These are phyloP conservation scores for Sterna hirundo DNA, from an alignment of 2,113 vertebrate genomes.

Conservation along the genomic window DNA sequence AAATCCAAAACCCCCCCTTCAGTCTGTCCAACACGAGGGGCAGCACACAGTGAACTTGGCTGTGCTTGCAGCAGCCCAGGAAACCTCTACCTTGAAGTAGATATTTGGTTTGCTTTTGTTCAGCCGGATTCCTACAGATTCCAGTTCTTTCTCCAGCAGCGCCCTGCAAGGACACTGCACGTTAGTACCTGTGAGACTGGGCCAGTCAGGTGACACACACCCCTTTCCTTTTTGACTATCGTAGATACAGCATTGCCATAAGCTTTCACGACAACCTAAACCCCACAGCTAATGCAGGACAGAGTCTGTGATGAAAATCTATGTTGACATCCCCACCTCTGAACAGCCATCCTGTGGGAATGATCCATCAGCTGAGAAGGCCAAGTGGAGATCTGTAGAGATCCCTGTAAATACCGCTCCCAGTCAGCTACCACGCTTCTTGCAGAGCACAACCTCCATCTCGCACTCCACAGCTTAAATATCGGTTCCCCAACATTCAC, in stretches of 20 bases:
- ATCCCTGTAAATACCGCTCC: background rate
- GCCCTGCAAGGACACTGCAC: constrained; percentile 66
- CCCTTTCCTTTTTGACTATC: background rate
- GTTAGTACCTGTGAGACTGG: background rate
- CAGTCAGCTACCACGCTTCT: background rate
- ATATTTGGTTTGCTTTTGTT: constrained; percentile 95
- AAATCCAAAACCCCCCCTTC: background rate
- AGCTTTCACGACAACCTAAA: background rate
- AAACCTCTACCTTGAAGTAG: constrained; percentile 94
- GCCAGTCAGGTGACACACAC: background rate
- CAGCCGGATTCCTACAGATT: constrained; percentile 95
- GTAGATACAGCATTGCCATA: background rate
- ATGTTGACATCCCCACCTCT: background rate
- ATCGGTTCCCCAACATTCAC: background rate
- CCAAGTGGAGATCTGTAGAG: background rate
- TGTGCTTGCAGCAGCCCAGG: background rate
- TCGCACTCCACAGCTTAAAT: rapidly evolving
- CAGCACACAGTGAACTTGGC: background rate
- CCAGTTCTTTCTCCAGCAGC: constrained; percentile 95
- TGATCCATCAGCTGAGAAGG: background rate
- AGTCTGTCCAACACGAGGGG: rapidly evolving
- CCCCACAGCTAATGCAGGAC: background rate
- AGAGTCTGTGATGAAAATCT: background rate
- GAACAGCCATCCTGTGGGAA: background rate
- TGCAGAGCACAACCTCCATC: background rate